Conservation (phyloP, 2,113 vertebrate genomes). For the Phoenicopterus ruber region DNA sequence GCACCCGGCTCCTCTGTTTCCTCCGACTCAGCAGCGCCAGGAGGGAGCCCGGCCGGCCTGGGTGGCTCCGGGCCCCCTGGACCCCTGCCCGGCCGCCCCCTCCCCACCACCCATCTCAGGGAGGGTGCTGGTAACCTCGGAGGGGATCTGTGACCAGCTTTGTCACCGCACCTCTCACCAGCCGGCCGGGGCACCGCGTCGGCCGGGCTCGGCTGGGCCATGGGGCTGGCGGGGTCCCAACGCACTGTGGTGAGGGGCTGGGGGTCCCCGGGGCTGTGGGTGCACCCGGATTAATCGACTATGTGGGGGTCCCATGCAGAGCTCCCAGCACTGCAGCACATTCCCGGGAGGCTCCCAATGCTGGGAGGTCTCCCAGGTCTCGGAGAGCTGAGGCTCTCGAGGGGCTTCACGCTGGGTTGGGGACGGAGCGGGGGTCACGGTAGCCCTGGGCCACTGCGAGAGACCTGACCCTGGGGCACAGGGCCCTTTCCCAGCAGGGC, state of each 20-base stretch:
- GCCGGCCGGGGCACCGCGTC: rapidly evolving
- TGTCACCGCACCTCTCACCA: neutral
- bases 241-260: rapidly evolving
- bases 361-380: neutral
- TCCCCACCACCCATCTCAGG: rapidly evolving
- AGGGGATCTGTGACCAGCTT: neutral
- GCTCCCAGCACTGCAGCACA: rapidly evolving
- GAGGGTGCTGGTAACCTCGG: neutral
- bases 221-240: neutral
- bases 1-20: constrained; percentile 6
- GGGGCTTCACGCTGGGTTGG: neutral
- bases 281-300: rapidly evolving
- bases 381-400: rapidly evolving
- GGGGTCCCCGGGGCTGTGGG: neutral
- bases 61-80: neutral
- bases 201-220: rapidly evolving
- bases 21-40: constrained; percentile 40
- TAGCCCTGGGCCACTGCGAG: neutral
- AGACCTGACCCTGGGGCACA: neutral
- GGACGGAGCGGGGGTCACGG: rapidly evolving
- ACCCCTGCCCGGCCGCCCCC: neutral
- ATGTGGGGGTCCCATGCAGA: rapidly evolving
- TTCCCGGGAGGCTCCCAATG: neutral
- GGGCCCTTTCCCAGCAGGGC: constrained; percentile 42
- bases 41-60: neutral